These are phyloP conservation scores for Speoplatyrhinus poulsoni DNA, from an alignment of 2,113 vertebrate genomes.

Conservation along the genomic window DNA sequence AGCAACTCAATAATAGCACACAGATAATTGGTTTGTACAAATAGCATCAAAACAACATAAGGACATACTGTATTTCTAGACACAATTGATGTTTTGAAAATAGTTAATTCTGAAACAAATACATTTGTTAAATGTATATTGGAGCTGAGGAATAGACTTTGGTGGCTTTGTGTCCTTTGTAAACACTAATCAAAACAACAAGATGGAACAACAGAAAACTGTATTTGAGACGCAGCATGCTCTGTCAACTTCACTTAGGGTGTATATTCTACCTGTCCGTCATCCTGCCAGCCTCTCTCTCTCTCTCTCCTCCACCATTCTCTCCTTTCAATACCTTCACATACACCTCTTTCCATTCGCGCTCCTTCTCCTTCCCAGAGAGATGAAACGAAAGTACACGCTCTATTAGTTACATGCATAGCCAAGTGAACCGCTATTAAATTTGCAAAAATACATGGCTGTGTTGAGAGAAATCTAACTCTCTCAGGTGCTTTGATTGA, in stretches of 20 bases:
- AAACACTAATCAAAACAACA: slow-evolving; percentile 17
- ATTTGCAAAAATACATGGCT: slow-evolving; percentile 39
- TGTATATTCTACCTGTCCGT: slow-evolving; percentile 9
- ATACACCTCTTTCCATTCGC: not conserved
- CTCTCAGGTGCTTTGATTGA: slow-evolving; percentile 63
- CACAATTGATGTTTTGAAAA: slow-evolving; percentile 16
- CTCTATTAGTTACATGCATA: slow-evolving; percentile 48
- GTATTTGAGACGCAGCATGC: slow-evolving; percentile 20
- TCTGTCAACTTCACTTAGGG: slow-evolving; percentile 11
- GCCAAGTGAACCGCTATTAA: slow-evolving; percentile 32
- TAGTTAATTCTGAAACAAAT: not conserved
- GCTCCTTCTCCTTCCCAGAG: slow-evolving; percentile 14
- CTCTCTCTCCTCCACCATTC: not conserved
- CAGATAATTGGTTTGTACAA: slow-evolving; percentile 10
- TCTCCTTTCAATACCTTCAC: slow-evolving; percentile 6
- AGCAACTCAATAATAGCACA: slow-evolving; percentile 7
- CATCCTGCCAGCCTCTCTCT: not conserved
- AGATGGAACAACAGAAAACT: slow-evolving; percentile 4
- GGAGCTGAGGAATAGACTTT: not conserved
- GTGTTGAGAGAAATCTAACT: slow-evolving; percentile 62
- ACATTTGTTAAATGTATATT: not conserved
- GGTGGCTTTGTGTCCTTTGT: not conserved
- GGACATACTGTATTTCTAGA: slow-evolving; percentile 4
- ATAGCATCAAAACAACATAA: slow-evolving; percentile 13
- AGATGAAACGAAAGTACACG: slow-evolving; percentile 28